A percentile compares a stretch with the other conserved stretches of the same genome.
phyloP scores from a whole-genome alignment of 2,797 vertebrate species.

The Poeciliopsis paucimaculata region DNA sequence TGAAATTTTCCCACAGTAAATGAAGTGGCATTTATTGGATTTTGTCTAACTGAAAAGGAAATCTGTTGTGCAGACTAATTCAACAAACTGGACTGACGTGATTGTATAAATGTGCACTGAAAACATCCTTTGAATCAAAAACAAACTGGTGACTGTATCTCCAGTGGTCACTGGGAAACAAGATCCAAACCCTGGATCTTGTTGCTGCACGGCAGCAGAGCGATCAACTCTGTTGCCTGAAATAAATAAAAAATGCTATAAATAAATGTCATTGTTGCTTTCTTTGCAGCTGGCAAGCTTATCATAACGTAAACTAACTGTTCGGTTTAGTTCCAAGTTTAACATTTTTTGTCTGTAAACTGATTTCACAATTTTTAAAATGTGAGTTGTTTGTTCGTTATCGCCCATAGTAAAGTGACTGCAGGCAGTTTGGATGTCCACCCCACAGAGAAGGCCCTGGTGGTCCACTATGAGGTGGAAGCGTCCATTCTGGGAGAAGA shows the following conservation, averaged over 20 bases:
- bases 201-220: background rate
- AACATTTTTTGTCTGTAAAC: background rate
- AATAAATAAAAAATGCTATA: background rate
- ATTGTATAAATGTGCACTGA: too few relatives aligned
- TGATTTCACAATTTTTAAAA: background rate
- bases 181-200: too few relatives aligned
- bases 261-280: background rate
- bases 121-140: too few relatives aligned
- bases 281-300: background rate
- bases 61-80: too few relatives aligned
- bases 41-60: too few relatives aligned
- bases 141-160: too few relatives aligned
- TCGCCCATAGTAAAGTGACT: conserved; percentile 87
- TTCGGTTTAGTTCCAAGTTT: background rate
- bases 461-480: conserved; percentile 98
- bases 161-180: too few relatives aligned
- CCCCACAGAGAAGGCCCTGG: conserved; percentile 94
- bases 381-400: background rate
- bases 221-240: background rate
- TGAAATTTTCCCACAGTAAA: too few relatives aligned
- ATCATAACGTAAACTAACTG: background rate
- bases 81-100: too few relatives aligned
- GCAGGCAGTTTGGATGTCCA: conserved; percentile 94
- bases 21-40: too few relatives aligned
- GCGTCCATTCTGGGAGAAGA: conserved; percentile 91